A percentile compares a stretch with the other conserved stretches of the same genome.
These are phyloP conservation scores for Eupsilia transversa DNA, from an alignment of 2,888 invertebrate species.

Conservation along the genomic window DNA sequence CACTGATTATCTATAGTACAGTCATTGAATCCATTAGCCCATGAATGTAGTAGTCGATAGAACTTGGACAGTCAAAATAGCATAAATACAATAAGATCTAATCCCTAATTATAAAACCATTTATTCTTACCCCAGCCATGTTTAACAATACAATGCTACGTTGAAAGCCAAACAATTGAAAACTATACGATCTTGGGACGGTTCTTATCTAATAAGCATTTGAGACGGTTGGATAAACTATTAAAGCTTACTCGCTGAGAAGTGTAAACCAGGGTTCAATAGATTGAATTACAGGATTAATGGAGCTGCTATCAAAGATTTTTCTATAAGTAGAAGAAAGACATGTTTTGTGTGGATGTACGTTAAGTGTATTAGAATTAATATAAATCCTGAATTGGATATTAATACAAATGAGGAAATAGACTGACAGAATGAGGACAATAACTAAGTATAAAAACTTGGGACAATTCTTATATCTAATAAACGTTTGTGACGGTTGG, in stretches of 20 bases:
- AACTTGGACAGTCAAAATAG: too few species aligned
- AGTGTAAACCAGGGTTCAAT: not conserved
- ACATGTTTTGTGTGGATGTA: not conserved
- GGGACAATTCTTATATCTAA: not conserved
- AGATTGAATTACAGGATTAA: conserved; percentile 12
- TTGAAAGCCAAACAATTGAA: not conserved
- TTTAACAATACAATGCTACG: not conserved
- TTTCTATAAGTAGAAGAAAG: not conserved
- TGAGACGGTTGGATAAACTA: conserved; percentile 14
- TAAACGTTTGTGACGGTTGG: conserved; percentile 13
- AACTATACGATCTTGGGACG: not conserved
- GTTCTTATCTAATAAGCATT: conserved; percentile 4
- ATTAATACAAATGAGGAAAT: not conserved
- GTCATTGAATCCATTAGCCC: too few species aligned
- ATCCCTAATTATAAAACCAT: not conserved
- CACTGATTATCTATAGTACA: too few species aligned
- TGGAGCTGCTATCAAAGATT: not conserved
- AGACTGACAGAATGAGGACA: not conserved
- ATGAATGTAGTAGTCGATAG: too few species aligned
- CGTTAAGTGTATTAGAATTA: not conserved
- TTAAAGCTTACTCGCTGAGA: not conserved
- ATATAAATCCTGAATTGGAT: not conserved
- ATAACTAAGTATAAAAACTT: not conserved
- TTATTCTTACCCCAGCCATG: not conserved
- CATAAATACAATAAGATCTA: not conserved